Evolutionary conservation across 1,140 invertebrate genomes (phyloP).

Genomic region (Ceratosolen fusciceps): DNA sequence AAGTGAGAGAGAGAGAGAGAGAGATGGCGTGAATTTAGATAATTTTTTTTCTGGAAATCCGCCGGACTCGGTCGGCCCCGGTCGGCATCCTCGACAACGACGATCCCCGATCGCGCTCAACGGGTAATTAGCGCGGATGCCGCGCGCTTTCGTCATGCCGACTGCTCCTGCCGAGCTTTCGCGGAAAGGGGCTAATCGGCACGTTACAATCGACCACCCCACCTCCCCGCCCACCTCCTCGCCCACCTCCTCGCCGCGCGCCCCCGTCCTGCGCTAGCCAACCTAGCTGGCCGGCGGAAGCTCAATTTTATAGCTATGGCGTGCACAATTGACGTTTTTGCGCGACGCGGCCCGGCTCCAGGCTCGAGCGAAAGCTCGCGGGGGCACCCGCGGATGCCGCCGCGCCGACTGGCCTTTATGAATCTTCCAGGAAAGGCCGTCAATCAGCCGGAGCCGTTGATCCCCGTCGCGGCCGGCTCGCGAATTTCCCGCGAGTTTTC

Average conservation of each 20-base stretch:
- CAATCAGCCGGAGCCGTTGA: background rate
- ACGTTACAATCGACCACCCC: no score
- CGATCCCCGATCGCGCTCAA: background rate
- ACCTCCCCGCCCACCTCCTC: background rate
- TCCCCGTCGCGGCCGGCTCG: no score
- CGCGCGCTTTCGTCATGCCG: slow-evolving; percentile 25
- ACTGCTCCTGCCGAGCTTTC: slow-evolving; percentile 26
- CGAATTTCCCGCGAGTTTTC: no score
- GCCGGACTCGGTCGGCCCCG: background rate
- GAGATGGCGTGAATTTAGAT: slow-evolving; percentile 25
- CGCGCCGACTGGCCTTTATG: background rate
- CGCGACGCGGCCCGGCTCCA: background rate
- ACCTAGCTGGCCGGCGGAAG: background rate
- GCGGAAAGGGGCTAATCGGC: slow-evolving; percentile 32
- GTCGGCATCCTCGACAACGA: background rate
- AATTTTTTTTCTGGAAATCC: no score
- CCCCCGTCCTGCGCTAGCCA: background rate
- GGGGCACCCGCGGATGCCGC: background rate
- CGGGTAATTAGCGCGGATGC: slow-evolving; percentile 15
- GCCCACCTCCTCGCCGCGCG: slow-evolving; percentile 14
- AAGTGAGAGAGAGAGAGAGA: no score
- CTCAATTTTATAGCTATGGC: slow-evolving; percentile 47
- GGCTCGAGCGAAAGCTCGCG: background rate
- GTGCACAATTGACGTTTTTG: slow-evolving; percentile 40
- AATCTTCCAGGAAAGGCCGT: slow-evolving; percentile 6